A percentile compares a stretch with the other conserved stretches of the same genome.
Evolutionary conservation across 2,113 vertebrate genomes (phyloP).

Genomic region (Dolichallabes microphthalmus): DNA sequence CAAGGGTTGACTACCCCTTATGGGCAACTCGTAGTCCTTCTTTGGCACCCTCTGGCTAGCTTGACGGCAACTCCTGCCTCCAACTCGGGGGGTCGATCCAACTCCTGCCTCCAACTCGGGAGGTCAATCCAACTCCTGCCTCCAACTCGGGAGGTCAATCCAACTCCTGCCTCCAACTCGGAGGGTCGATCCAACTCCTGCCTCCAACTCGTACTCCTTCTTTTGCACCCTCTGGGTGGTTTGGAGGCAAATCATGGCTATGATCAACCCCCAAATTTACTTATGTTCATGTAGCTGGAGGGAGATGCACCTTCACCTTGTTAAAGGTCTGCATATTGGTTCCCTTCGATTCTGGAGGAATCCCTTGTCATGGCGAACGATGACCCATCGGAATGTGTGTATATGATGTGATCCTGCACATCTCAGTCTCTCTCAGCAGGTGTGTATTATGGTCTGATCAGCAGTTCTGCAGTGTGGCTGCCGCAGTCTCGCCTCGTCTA

Average conservation of each 20-base stretch:
- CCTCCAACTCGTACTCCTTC: too few relatives aligned
- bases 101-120: neutral
- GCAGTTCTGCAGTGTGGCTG: conserved; percentile 3
- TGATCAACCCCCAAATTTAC: too few relatives aligned
- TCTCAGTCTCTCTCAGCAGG: neutral
- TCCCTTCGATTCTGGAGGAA: neutral
- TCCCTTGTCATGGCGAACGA: neutral
- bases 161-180: neutral
- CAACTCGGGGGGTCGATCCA: too few relatives aligned
- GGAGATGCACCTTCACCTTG: neutral
- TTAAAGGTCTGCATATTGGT: neutral
- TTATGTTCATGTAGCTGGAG: too few relatives aligned
- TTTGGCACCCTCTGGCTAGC: neutral
- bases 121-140: neutral
- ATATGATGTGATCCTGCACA: neutral
- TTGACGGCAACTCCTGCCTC: neutral
- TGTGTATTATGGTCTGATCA: neutral
- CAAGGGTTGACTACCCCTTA: neutral
- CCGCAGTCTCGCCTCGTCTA: neutral
- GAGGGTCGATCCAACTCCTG: too few relatives aligned
- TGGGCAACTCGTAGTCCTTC: neutral
- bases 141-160: too few relatives aligned
- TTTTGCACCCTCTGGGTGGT: too few relatives aligned
- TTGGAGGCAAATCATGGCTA: too few relatives aligned
- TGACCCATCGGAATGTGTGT: neutral